Percentiles rank a stretch among this genome's conserved stretches.
Conservation (phyloP, 2,113 vertebrate species). For the Platysteira castanea region DNA sequence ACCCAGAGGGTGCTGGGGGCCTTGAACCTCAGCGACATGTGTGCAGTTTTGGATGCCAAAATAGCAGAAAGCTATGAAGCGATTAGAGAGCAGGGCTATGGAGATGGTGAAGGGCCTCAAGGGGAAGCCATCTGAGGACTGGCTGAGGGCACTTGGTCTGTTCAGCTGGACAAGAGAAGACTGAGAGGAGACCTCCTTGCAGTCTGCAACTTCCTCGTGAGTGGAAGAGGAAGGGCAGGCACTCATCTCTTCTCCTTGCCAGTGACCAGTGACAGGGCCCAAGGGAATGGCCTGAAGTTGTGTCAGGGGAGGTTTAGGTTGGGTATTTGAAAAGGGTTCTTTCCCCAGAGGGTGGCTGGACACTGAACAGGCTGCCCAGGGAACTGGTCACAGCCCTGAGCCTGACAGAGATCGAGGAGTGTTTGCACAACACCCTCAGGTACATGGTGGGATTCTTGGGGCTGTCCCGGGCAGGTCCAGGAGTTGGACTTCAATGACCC, state of each 20-base stretch:
- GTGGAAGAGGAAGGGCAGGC: neutral
- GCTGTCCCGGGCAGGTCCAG: neutral
- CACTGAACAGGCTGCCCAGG: neutral
- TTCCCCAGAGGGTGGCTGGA: neutral
- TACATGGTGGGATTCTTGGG: neutral
- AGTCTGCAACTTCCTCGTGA: neutral
- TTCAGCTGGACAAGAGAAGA: neutral
- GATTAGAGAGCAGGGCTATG: neutral
- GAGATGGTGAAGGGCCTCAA: neutral
- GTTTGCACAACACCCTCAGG: neutral
- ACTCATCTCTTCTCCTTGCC: neutral
- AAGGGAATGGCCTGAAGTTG: neutral
- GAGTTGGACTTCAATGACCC: neutral
- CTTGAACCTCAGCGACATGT: rapidly evolving
- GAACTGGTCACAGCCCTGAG: neutral
- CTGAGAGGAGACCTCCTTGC: neutral
- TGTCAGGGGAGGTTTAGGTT: neutral
- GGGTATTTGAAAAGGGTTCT: neutral
- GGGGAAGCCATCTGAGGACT: neutral
- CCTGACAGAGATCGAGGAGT: neutral
- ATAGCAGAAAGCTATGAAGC: neutral
- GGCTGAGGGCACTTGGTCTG: neutral
- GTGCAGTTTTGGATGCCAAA: neutral
- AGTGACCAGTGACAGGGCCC: neutral
- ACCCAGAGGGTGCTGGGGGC: neutral